Evolutionary conservation across 1,140 invertebrate species (phyloP).

Genomic region (Eupristina koningsbergeri): DNA sequence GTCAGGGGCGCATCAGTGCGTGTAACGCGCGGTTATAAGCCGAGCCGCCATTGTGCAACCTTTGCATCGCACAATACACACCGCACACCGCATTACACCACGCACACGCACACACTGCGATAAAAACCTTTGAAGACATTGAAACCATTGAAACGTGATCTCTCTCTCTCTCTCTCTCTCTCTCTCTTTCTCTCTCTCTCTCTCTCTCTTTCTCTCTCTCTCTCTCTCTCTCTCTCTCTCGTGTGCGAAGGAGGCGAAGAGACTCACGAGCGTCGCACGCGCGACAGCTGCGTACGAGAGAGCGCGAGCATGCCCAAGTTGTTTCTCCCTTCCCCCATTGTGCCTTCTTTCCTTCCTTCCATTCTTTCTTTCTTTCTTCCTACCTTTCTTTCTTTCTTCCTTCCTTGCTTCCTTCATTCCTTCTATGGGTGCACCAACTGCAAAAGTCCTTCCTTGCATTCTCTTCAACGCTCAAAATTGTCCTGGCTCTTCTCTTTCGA

Average conservation of each 20-base stretch:
- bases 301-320: not conserved
- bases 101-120: too few relatives aligned
- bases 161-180: not conserved
- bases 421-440: not conserved
- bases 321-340: not conserved
- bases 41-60: conserved; percentile 18
- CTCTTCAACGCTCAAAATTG: not conserved
- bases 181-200: conserved; percentile 31
- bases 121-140: conserved; percentile 54
- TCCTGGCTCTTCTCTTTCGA: too few relatives aligned
- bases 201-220: conserved; percentile 21
- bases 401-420: not conserved
- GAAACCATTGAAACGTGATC: conserved; percentile 59
- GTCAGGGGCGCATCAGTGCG: conserved; percentile 15
- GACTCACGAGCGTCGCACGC: conserved; percentile 4
- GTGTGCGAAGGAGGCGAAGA: not conserved
- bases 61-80: conserved; percentile 13
- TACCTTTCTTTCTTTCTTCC: not conserved
- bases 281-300: conserved; percentile 56
- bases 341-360: not conserved
- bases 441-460: not conserved
- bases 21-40: conserved; percentile 38
- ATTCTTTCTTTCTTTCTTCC: not conserved
- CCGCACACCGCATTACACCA: too few relatives aligned
- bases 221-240: not conserved